These are phyloP conservation scores for Andrena marginata DNA, from an alignment of 2,888 invertebrate species.

Conservation along the genomic window DNA sequence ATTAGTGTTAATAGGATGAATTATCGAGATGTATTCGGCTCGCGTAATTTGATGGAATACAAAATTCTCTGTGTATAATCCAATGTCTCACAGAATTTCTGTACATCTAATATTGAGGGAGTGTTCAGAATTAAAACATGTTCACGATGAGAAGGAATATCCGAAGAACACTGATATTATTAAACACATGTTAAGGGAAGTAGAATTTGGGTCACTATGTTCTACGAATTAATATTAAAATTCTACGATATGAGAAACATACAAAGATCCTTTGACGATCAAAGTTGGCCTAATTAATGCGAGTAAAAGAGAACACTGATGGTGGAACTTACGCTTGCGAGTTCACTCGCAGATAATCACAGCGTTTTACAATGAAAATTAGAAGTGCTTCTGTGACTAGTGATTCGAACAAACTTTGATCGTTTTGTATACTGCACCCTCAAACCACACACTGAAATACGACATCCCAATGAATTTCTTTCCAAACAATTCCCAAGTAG, in stretches of 20 bases:
- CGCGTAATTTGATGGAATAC: slow-evolving; percentile 3
- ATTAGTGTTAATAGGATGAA: slow-evolving; percentile 30
- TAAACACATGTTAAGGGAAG: slow-evolving; percentile 26
- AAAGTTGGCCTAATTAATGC: slow-evolving; percentile 22
- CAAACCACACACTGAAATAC: slow-evolving; percentile 18
- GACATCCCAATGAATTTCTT: slow-evolving; percentile 30
- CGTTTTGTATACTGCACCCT: slow-evolving; percentile 15
- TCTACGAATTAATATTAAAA: slow-evolving; percentile 20
- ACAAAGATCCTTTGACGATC: slow-evolving; percentile 17
- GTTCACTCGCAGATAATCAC: neutral
- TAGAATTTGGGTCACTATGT: neutral
- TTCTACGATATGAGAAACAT: slow-evolving; percentile 12
- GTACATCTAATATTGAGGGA: neutral
- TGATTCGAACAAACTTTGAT: slow-evolving; percentile 23
- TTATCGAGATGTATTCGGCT: neutral
- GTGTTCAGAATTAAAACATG: neutral
- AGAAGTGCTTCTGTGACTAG: neutral
- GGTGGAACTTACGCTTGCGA: neutral
- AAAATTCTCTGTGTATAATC: neutral
- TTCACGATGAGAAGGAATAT: neutral
- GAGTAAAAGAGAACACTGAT: neutral
- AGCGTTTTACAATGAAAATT: neutral
- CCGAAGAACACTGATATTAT: slow-evolving; percentile 5
- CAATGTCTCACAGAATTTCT: neutral
- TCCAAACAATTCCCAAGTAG: slow-evolving; percentile 25